phyloP scores from a whole-genome alignment of 2,888 invertebrate species.

The Caenorhabditis panamensis region DNA sequence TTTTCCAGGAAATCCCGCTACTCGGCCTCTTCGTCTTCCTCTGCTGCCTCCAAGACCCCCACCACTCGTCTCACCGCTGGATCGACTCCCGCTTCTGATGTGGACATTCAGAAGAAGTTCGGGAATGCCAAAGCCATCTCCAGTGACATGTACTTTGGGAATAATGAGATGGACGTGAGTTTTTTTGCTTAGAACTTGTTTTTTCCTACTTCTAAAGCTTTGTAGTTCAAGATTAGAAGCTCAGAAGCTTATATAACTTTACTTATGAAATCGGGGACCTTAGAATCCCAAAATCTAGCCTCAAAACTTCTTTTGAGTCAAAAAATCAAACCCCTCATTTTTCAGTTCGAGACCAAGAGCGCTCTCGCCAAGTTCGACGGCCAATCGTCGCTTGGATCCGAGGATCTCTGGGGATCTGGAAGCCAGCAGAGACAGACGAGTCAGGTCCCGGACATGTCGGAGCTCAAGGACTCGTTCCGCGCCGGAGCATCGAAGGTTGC shows the following conservation, averaged over 20 bases:
- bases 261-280: too few relatives aligned
- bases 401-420: constrained; percentile 91
- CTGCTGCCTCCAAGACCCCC: constrained; percentile 26
- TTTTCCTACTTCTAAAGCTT: too few relatives aligned
- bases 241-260: too few relatives aligned
- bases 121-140: constrained; percentile 97
- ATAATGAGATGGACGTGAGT: constrained; percentile 81
- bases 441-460: constrained; percentile 88
- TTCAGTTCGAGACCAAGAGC: constrained; percentile 82
- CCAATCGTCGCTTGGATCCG: constrained; percentile 94
- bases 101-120: constrained; percentile 94
- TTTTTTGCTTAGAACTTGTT: too few relatives aligned
- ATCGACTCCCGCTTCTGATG: constrained; percentile 82
- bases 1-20: constrained; percentile 65
- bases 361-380: constrained; percentile 91
- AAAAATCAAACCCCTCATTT: not conserved
- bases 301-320: too few relatives aligned
- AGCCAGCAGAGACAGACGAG: constrained; percentile 68
- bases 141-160: constrained; percentile 95
- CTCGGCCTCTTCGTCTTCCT: constrained; percentile 54
- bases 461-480: constrained; percentile 96
- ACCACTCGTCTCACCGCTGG: constrained; percentile 56
- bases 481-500: constrained; percentile 98
- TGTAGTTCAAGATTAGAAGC: too few relatives aligned
- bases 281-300: too few relatives aligned